A percentile compares a stretch with the other conserved stretches of the same genome.
These are phyloP conservation scores for Brenthis ino DNA, from an alignment of 2,888 invertebrate species.

Conservation along the genomic window DNA sequence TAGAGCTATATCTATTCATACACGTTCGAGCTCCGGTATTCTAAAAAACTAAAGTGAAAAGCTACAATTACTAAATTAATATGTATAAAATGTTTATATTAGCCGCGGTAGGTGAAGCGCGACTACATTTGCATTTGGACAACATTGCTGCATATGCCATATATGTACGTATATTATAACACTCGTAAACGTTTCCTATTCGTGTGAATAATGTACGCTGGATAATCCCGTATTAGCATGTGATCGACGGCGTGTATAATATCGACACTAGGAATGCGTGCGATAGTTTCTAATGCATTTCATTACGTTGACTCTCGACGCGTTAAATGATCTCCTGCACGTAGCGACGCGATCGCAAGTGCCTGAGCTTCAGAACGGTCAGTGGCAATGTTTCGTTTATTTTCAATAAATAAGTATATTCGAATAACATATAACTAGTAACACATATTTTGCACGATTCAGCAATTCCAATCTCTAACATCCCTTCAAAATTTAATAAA, in stretches of 20 bases:
- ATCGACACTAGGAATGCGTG: slow-evolving; percentile 28
- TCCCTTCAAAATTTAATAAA: no score
- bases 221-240: slow-evolving; percentile 40
- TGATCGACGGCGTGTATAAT: slow-evolving; percentile 24
- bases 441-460: no score
- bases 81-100: slow-evolving; percentile 3
- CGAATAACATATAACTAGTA: no score
- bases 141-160: not conserved
- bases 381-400: no score
- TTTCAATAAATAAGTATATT: no score
- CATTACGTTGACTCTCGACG: slow-evolving; percentile 43
- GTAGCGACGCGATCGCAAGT: not conserved
- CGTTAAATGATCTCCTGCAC: slow-evolving; percentile 20
- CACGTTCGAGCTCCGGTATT: not conserved
- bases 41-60: slow-evolving; percentile 5
- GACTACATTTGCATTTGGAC: slow-evolving; percentile 7
- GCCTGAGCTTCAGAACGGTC: no score
- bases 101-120: slow-evolving; percentile 16
- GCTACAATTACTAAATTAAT: not conserved
- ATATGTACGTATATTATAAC: not conserved
- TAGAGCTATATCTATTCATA: no score
- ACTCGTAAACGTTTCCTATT: slow-evolving; percentile 3
- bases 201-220: slow-evolving; percentile 23
- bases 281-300: slow-evolving; percentile 35
- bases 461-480: no score